phyloP scores from a whole-genome alignment of 2,797 vertebrate genomes.

The Dallia pectoralis region DNA sequence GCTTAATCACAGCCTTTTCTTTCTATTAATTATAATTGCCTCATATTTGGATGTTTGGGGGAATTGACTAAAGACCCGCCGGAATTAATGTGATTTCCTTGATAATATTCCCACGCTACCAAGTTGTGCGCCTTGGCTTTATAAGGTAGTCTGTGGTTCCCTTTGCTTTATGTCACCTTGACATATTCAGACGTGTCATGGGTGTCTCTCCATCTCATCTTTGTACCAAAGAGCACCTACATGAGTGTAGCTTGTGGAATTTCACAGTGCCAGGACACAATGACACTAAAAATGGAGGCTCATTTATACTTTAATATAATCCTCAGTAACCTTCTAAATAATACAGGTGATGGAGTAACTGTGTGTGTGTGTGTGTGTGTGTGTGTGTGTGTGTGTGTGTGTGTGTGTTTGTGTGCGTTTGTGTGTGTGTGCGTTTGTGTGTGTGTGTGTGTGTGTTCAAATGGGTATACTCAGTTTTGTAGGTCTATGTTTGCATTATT shows the following conservation, averaged over 20 bases:
- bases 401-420: neutral
- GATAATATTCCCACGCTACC: neutral
- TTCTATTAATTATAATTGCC: neutral
- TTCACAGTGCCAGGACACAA: conserved; percentile 35
- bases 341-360: neutral
- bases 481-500: neutral
- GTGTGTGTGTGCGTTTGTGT: neutral
- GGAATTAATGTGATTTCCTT: neutral
- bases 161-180: conserved; percentile 26
- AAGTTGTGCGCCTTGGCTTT: neutral
- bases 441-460: neutral
- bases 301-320: conserved; percentile 47
- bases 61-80: neutral
- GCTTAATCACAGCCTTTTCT: conserved; percentile 2
- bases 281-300: conserved; percentile 38
- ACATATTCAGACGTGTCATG: conserved; percentile 34
- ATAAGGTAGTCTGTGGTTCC: conserved; percentile 3
- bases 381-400: neutral
- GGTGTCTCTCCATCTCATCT: conserved; percentile 41
- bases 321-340: conserved; percentile 19
- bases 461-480: neutral
- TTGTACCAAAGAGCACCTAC: conserved; percentile 37
- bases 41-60: conserved; percentile 3
- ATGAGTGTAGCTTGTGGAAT: conserved; percentile 39
- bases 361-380: neutral